Conservation (phyloP, 2,888 invertebrate species). For the Nezara viridula region DNA sequence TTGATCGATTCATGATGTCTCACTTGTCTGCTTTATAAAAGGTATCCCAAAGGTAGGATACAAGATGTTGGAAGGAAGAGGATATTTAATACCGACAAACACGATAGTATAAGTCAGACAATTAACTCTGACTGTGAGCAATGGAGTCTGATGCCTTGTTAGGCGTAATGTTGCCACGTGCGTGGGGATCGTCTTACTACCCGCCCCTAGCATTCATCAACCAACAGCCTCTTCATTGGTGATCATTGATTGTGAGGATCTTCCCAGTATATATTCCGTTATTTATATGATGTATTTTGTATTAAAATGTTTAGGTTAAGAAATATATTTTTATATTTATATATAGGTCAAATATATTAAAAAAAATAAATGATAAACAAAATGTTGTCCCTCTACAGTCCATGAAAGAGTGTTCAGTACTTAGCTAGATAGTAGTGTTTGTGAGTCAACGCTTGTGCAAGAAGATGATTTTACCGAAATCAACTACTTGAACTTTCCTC, state of each 20-base stretch:
- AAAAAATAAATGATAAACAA: too few relatives aligned
- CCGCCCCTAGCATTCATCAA: background rate
- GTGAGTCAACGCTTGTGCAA: too few relatives aligned
- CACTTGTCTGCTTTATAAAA: background rate
- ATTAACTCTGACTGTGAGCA: background rate
- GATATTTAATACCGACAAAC: background rate
- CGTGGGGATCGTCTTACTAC: background rate
- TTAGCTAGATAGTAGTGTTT: too few relatives aligned
- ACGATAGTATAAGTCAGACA: background rate
- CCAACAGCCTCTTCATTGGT: background rate
- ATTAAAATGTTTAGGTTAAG: too few relatives aligned
- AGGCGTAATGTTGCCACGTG: slow-evolving; percentile 2
- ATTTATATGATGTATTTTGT: background rate
- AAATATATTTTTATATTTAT: too few relatives aligned
- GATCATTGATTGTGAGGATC: background rate
- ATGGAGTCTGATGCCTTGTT: slow-evolving; percentile 3
- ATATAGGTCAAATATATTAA: too few relatives aligned
- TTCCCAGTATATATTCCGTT: background rate
- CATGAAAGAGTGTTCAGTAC: too few relatives aligned
- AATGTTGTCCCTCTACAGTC: too few relatives aligned
- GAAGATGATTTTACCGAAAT: too few relatives aligned
- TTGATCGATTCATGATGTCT: background rate
- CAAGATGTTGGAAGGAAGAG: background rate
- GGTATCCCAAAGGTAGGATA: background rate
- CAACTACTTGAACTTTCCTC: too few relatives aligned